A percentile compares a stretch with the other conserved stretches of the same genome.
These are phyloP conservation scores for Vulpes vulpes DNA, from an alignment of 2,113 vertebrate genomes.

Conservation along the genomic window DNA sequence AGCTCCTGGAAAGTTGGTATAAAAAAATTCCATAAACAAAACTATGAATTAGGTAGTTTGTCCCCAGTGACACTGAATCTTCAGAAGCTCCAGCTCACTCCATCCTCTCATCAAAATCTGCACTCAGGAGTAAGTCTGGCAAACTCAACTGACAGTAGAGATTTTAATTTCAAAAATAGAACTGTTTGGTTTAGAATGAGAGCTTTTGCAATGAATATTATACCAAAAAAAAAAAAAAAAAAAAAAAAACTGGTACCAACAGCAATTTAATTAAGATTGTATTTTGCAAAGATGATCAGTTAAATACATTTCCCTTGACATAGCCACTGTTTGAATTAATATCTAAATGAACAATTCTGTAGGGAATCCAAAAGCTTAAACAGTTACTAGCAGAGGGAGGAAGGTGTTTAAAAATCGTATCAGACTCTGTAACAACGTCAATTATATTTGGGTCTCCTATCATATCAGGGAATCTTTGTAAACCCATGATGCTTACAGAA, in stretches of 20 bases:
- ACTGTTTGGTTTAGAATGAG: background rate
- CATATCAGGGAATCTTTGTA: background rate
- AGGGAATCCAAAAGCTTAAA: background rate
- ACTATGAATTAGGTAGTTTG: background rate
- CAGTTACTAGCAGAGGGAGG: background rate
- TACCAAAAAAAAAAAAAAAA: background rate
- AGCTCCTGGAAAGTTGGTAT: background rate
- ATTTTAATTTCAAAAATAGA: slow-evolving; percentile 1
- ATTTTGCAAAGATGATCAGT: background rate
- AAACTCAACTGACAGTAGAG: background rate
- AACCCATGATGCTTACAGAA: background rate
- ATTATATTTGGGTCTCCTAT: background rate
- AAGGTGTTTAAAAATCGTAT: background rate
- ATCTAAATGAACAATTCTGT: background rate
- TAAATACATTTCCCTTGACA: slow-evolving; percentile 25
- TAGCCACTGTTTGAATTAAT: background rate
- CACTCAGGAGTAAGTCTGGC: background rate
- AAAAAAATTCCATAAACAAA: slow-evolving; percentile 8
- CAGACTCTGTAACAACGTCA: background rate
- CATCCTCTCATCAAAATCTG: background rate
- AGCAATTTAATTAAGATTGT: slow-evolving; percentile 2
- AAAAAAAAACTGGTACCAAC: background rate
- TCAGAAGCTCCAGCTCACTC: background rate
- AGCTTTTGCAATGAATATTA: background rate
- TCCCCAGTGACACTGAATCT: background rate